phyloP scores from a whole-genome alignment of 2,797 vertebrate genomes.

The Lindbergichthys nudifrons region DNA sequence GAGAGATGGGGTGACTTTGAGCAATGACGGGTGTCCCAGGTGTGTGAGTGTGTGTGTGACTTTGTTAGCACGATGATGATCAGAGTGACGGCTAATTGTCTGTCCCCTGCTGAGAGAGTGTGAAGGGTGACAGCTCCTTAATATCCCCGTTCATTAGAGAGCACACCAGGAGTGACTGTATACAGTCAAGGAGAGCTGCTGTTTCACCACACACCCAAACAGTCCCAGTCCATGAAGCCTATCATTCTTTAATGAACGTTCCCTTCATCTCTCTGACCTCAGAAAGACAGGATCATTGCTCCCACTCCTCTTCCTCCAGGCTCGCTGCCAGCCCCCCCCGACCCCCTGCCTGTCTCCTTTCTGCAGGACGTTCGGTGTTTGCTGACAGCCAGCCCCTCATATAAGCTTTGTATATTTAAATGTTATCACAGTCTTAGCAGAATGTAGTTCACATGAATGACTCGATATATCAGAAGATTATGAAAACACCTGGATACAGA shows the following conservation, averaged over 20 bases:
- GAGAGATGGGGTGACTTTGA: conserved; percentile 75
- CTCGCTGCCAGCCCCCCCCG: not conserved
- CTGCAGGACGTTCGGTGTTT: not conserved
- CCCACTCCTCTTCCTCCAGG: conserved; percentile 13
- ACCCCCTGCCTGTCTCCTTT: not conserved
- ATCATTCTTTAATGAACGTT: conserved; percentile 49
- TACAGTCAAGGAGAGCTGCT: conserved; percentile 25
- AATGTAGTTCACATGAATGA: not conserved
- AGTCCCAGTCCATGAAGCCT: conserved; percentile 14
- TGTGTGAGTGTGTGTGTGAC: conserved; percentile 19
- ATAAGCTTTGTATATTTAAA: not conserved
- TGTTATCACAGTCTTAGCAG: not conserved
- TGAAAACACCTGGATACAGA: not conserved
- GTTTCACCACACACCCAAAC: conserved; percentile 31
- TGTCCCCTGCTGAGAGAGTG: conserved; percentile 46
- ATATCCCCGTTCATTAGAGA: conserved; percentile 62
- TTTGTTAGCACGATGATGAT: conserved; percentile 52
- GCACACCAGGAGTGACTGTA: conserved; percentile 22
- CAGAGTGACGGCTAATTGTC: conserved; percentile 66
- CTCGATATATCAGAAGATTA: not conserved
- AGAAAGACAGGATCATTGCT: conserved; percentile 18
- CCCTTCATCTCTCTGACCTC: conserved; percentile 20
- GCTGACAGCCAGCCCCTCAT: not conserved
- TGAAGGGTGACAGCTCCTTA: conserved; percentile 61
- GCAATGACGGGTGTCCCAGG: conserved; percentile 39